Base-by-base conservation (phyloP, 1,140 invertebrate species). In the Euura lappo region DNA sequence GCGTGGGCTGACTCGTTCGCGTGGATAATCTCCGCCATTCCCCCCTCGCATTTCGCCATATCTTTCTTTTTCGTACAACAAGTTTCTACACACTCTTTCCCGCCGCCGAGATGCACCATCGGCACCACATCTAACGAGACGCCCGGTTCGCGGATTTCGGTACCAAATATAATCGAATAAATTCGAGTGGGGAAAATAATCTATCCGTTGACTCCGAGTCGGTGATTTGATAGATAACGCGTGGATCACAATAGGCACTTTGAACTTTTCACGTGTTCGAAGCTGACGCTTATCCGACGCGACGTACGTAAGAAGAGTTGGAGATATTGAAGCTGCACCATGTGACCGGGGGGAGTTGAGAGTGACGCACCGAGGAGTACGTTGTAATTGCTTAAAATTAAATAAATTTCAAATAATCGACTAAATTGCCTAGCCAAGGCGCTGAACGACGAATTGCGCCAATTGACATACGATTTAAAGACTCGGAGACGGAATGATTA, bases 401-500 rank as follows among this genome's bases (percentile, higher is more conserved):
- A 60, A 60, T 44, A 44, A 70, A 70, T 70, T 78, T 77, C 75
- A 74, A 79, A 78, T 75, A 72, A 75, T 75, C 78, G 80, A 79
- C 80, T 79, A 80, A 78, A 74, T 70, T 70, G 28, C 42, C n/a
- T 70, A 47, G 28, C 28, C 45, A 45, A 70, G 42, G 42, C 45
- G 69, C 28, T 13, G 44, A n/a, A 70, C 42, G 69, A 70, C 75
- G 79, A 83, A 83, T 83, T 84, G 75, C 75, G 69, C 74, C 82
- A 85, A 85, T 85, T 84, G 81, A 81, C 79, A 83, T 80, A 83
- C 79, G 80, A 83, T 85, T 81, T 72, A 74, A 81, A 80, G 75
- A 81, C 71, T 74, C 75, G 76, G 45, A 75, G 76, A 72, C 75
- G 72, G 77, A 81, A 81, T 83, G 75, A 78, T 66, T 71, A 78